A percentile compares a stretch with the other conserved stretches of the same genome.
Conservation (phyloP, 1,140 invertebrate species). For the Drosophila kurseongensis region DNA sequence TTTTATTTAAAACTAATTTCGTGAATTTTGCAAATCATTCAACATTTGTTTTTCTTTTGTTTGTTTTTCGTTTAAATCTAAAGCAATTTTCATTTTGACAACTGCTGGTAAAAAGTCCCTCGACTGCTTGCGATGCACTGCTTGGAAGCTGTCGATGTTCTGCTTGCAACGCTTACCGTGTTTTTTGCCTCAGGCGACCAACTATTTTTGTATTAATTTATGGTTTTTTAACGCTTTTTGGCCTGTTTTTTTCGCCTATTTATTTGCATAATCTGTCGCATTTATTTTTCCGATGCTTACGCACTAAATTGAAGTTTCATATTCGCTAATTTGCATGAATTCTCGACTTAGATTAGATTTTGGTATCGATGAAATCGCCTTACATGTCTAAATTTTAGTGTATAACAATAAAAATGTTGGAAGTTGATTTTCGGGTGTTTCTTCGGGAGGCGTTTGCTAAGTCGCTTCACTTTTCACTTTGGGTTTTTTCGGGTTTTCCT, state of each 20-base stretch:
- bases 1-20: conserved; percentile 4
- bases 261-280: conserved; percentile 33
- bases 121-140: conserved; percentile 7
- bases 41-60: conserved; percentile 11
- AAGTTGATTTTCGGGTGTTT: conserved; percentile 50
- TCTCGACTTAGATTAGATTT: conserved; percentile 42
- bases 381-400: conserved; percentile 50
- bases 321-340: conserved; percentile 45
- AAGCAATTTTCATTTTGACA: conserved; percentile 8
- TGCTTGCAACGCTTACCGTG: conserved; percentile 43
- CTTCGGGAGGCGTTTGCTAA: conserved; percentile 19
- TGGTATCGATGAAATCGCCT: conserved; percentile 50
- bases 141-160: not conserved
- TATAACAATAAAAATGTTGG: conserved; percentile 67
- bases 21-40: conserved; percentile 26
- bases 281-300: conserved; percentile 14
- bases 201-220: not conserved
- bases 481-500: conserved; percentile 2
- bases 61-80: conserved; percentile 9
- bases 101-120: conserved; percentile 35
- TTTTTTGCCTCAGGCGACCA: conserved; percentile 26
- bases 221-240: conserved; percentile 23
- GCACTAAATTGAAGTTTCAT: conserved; percentile 41
- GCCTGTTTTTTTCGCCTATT: conserved; percentile 10
- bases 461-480: conserved; percentile 12